Evolutionary conservation across 2,797 vertebrate species (phyloP).

Genomic region (Spondyliosoma cantharus): DNA sequence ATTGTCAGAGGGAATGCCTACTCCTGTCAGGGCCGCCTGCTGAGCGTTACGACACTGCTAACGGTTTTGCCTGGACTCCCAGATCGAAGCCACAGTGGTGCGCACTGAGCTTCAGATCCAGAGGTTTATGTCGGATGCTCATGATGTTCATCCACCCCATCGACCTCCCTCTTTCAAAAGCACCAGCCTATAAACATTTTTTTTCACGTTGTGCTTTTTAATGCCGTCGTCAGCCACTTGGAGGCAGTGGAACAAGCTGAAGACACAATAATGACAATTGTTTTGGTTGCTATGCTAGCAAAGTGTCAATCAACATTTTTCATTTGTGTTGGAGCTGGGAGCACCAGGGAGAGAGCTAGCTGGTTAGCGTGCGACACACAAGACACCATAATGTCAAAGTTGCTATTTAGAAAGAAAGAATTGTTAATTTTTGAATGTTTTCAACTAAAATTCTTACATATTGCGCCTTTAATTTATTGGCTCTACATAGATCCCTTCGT

Average conservation of each 20-base stretch:
- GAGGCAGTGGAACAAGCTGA: constrained; percentile 13
- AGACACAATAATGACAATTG: background rate
- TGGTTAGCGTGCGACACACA: too few species aligned
- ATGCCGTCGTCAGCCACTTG: constrained; percentile 4
- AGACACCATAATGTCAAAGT: too few species aligned
- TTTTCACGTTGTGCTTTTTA: background rate
- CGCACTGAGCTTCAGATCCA: background rate
- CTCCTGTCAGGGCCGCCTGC: constrained; percentile 7
- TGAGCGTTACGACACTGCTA: background rate
- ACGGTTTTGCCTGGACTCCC: constrained; percentile 7
- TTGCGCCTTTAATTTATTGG: too few species aligned
- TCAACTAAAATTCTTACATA: too few species aligned
- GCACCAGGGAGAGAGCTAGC: too few species aligned
- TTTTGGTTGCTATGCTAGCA: background rate
- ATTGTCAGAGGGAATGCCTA: constrained; percentile 68
- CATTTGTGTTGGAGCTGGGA: too few species aligned
- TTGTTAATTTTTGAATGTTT: too few species aligned
- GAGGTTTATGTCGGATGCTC: background rate
- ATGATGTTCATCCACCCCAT: background rate
- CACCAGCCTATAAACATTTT: background rate
- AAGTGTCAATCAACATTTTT: background rate
- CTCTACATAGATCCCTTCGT: too few species aligned
- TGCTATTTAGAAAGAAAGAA: too few species aligned
- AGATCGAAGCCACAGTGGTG: background rate
- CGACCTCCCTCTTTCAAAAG: background rate